A percentile compares a stretch with the other conserved stretches of the same genome.
These are phyloP conservation scores for Hesperia comma DNA, from an alignment of 2,888 invertebrate genomes.

Conservation along the genomic window DNA sequence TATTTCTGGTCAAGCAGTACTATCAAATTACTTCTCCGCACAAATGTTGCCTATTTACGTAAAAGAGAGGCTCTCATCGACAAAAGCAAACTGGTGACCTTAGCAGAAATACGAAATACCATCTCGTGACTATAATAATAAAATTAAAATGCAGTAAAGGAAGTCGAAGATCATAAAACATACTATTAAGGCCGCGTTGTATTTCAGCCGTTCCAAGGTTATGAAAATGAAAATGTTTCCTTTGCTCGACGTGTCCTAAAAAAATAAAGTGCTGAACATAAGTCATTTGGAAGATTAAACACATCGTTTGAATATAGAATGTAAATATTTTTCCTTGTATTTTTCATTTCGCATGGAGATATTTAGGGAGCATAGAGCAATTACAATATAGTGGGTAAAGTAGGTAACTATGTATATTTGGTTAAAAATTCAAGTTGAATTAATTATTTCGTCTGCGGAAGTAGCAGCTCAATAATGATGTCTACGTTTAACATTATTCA, in stretches of 20 bases:
- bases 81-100: not conserved
- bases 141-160: slow-evolving; percentile 18
- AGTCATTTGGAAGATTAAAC: slow-evolving; percentile 37
- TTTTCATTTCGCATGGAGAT: slow-evolving; percentile 16
- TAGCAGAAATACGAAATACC: not conserved
- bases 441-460: no score
- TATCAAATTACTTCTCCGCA: no score
- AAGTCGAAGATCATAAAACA: slow-evolving; percentile 17
- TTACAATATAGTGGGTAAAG: not conserved
- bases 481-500: no score
- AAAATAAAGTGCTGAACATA: slow-evolving; percentile 31
- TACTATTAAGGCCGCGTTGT: slow-evolving; percentile 11
- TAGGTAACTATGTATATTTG: no score
- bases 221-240: slow-evolving; percentile 32
- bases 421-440: no score
- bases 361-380: slow-evolving; percentile 19
- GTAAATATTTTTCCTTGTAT: slow-evolving; percentile 32
- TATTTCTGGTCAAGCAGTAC: no score
- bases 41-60: no score
- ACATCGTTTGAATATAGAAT: slow-evolving; percentile 36
- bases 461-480: no score
- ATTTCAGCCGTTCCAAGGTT: slow-evolving; percentile 19
- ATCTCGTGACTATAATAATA: slow-evolving; percentile 13
- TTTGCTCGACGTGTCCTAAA: slow-evolving; percentile 14
- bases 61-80: not conserved